Conservation (phyloP, 2,888 invertebrate species). For the Apoderus coryli region DNA sequence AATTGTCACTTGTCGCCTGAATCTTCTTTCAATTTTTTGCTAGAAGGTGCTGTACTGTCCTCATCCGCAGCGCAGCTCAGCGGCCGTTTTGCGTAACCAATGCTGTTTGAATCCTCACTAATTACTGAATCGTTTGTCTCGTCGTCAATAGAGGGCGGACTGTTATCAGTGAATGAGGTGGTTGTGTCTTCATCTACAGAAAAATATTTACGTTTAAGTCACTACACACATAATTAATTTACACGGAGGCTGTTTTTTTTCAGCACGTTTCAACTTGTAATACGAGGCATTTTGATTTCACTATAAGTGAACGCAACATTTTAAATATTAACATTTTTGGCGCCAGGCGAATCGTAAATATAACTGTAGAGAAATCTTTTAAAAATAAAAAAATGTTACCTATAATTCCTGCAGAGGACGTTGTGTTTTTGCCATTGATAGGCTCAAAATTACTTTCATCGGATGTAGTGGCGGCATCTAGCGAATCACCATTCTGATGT, state of each 20-base stretch:
- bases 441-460: slow-evolving; percentile 73
- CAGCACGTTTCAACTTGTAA: too few relatives aligned
- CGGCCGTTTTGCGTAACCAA: slow-evolving; percentile 26
- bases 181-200: slow-evolving; percentile 57
- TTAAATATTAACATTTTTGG: too few relatives aligned
- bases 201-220: slow-evolving; percentile 30
- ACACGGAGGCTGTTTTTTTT: too few relatives aligned
- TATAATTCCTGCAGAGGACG: slow-evolving; percentile 41
- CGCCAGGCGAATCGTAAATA: too few relatives aligned
- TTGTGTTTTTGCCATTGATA: slow-evolving; percentile 39
- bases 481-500: slow-evolving; percentile 35
- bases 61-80: slow-evolving; percentile 27
- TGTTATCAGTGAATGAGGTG: slow-evolving; percentile 60
- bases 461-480: slow-evolving; percentile 34
- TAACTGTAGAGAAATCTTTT: too few relatives aligned
- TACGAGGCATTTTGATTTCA: too few relatives aligned
- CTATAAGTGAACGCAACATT: too few relatives aligned
- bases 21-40: slow-evolving; percentile 37
- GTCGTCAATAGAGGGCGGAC: slow-evolving; percentile 40
- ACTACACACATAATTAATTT: too few relatives aligned
- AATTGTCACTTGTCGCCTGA: slow-evolving; percentile 39
- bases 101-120: slow-evolving; percentile 24
- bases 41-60: slow-evolving; percentile 34
- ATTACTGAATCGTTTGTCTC: slow-evolving; percentile 39
- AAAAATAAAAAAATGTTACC: too few relatives aligned